These are phyloP conservation scores for Bagarius yarrelli DNA, from an alignment of 2,113 vertebrate species.

Conservation along the genomic window DNA sequence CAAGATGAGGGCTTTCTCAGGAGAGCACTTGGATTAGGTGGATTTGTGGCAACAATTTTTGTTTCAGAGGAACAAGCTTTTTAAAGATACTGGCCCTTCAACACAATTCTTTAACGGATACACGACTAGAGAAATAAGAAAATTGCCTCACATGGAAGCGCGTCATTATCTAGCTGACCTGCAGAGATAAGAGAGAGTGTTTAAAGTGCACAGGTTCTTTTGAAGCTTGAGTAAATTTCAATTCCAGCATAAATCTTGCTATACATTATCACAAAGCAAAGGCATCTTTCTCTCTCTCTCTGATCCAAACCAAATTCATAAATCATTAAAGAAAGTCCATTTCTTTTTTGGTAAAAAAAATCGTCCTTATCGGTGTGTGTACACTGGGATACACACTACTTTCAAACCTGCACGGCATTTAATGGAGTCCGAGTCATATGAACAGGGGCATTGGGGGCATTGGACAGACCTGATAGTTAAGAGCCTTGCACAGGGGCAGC, in stretches of 20 bases:
- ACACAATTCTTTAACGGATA: background rate
- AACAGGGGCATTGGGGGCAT: background rate
- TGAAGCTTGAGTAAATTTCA: background rate
- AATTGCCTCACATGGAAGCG: background rate
- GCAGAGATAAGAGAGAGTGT: background rate
- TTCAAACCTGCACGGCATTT: background rate
- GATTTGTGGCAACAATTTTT: background rate
- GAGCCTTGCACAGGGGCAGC: no score
- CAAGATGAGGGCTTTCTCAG: background rate
- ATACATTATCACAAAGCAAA: background rate
- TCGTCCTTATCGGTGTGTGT: background rate
- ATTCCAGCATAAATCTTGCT: background rate
- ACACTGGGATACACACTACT: background rate
- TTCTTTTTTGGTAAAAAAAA: background rate
- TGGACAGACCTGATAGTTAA: background rate
- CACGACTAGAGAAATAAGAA: background rate
- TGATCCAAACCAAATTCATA: background rate
- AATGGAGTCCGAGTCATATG: background rate
- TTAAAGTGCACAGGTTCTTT: background rate
- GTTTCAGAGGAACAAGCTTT: background rate
- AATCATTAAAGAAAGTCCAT: background rate
- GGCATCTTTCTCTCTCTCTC: background rate
- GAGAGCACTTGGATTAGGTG: slow-evolving; percentile 2
- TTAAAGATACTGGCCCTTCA: background rate
- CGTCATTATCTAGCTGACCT: slow-evolving; percentile 17